Conservation (phyloP, 2,113 vertebrate genomes). For the Sorex fumeus region DNA sequence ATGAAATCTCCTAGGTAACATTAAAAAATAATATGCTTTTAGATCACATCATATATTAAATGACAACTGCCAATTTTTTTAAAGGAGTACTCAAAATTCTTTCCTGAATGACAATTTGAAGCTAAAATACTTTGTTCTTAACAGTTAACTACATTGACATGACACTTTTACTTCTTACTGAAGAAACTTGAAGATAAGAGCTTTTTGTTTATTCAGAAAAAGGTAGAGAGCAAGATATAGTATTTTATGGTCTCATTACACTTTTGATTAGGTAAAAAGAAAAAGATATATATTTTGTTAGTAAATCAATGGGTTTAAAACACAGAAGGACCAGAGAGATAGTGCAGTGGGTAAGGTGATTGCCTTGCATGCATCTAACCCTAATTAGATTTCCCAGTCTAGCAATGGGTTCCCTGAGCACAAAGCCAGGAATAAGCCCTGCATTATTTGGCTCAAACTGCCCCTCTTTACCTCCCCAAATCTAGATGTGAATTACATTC, state of each 20-base stretch:
- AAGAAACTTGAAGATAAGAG: conserved; percentile 79
- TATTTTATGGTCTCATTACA: conserved; percentile 22
- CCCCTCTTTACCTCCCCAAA: background rate
- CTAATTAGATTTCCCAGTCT: no score
- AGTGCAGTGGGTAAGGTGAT: no score
- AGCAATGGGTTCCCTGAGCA: no score
- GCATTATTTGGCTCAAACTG: no score
- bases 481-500: conserved; percentile 44
- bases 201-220: conserved; percentile 75
- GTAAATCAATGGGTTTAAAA: conserved; percentile 23
- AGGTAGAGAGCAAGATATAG: conserved; percentile 57
- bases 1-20: conserved; percentile 90
- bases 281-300: conserved; percentile 31
- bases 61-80: conserved; percentile 90
- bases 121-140: conserved; percentile 89
- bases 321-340: background rate
- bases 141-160: conserved; percentile 85
- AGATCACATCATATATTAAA: conserved; percentile 89
- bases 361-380: no score
- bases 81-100: conserved; percentile 88
- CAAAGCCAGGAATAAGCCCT: no score
- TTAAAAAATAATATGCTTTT: conserved; percentile 90
- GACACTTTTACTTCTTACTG: conserved; percentile 83
- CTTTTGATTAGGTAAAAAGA: conserved; percentile 72
- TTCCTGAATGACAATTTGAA: conserved; percentile 88